These are phyloP conservation scores for Palythoa grandiflora DNA, from an alignment of 92 coral and sea anemone genomes.

Conservation along the genomic window DNA sequence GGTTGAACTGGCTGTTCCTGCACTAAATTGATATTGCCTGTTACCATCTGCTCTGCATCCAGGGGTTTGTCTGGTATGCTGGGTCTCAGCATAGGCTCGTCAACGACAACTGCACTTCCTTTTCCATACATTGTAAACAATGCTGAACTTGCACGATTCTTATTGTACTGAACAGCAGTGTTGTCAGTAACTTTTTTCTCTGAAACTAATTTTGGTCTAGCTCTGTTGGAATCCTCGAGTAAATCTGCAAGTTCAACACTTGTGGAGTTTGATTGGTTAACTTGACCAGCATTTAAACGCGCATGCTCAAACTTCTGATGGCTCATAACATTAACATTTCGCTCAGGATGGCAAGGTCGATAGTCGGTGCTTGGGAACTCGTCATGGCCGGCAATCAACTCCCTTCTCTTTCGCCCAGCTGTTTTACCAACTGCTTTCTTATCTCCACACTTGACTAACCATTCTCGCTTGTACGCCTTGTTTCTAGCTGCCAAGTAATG, in stretches of 20 bases:
- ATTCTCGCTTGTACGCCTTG: constrained; percentile 20
- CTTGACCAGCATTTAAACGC: background rate
- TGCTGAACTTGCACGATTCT: constrained; percentile 23
- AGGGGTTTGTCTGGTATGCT: background rate
- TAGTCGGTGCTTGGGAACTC: background rate
- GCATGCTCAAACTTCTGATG: constrained; percentile 3
- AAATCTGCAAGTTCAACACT: constrained; percentile 10
- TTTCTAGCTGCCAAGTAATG: constrained; percentile 12
- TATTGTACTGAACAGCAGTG: background rate
- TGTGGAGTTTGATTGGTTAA: background rate
- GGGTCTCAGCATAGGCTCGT: background rate
- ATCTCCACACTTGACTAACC: constrained; percentile 33
- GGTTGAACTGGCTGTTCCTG: background rate
- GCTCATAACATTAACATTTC: background rate
- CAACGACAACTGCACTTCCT: constrained; percentile 18
- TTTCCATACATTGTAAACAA: constrained; percentile 25
- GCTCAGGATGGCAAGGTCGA: background rate
- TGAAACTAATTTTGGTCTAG: background rate
- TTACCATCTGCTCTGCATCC: background rate
- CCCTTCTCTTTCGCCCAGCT: constrained; percentile 31
- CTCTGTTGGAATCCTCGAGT: background rate
- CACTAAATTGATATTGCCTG: background rate
- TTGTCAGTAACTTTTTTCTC: background rate
- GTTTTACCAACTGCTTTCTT: constrained; percentile 22
- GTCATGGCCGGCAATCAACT: background rate